phyloP scores from a whole-genome alignment of 2,888 invertebrate species.

The Eubasilissa splendida region DNA sequence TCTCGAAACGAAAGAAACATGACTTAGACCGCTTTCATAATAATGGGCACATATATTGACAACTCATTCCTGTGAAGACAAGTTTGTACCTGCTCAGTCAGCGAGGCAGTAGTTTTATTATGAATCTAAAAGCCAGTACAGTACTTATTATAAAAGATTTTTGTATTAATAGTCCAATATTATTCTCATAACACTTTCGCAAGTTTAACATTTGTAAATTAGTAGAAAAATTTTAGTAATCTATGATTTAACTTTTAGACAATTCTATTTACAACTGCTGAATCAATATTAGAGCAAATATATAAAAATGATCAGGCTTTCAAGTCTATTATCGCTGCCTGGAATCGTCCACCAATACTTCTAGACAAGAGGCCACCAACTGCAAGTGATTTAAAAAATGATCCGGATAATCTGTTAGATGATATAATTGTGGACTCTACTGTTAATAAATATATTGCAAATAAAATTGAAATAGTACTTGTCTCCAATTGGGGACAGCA shows the following conservation, averaged over 20 bases:
- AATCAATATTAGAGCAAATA: slow-evolving; percentile 78
- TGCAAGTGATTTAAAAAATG: slow-evolving; percentile 65
- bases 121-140: neutral
- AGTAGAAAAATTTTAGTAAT: neutral
- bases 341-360: slow-evolving; percentile 67
- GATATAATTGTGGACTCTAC: slow-evolving; percentile 24
- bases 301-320: slow-evolving; percentile 70
- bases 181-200: neutral
- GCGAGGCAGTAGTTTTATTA: neutral
- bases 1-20: too few relatives aligned
- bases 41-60: too few relatives aligned
- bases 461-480: slow-evolving; percentile 71
- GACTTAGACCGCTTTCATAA: too few relatives aligned
- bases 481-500: slow-evolving; percentile 78
- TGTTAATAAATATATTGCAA: slow-evolving; percentile 63
- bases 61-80: too few relatives aligned
- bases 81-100: too few relatives aligned
- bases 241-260: slow-evolving; percentile 76
- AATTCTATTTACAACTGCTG: slow-evolving; percentile 86
- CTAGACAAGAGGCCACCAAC: slow-evolving; percentile 75
- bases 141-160: neutral
- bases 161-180: too few relatives aligned
- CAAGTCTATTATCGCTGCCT: slow-evolving; percentile 64
- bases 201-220: neutral
- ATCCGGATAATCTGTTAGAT: neutral